Evolutionary conservation across 2,113 vertebrate species (phyloP).

Genomic region (Oplegnathus fasciatus): DNA sequence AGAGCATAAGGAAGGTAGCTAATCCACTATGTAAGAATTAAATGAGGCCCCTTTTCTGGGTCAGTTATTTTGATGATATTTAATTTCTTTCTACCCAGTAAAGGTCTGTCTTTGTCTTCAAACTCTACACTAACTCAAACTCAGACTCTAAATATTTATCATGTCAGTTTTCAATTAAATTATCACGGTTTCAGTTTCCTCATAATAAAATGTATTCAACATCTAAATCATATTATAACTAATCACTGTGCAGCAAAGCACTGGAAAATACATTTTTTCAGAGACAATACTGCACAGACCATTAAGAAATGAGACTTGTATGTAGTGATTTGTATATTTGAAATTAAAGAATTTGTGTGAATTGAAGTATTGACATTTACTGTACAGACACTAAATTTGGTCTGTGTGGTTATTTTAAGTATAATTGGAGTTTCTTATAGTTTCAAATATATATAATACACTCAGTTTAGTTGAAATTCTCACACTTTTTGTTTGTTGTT

Average conservation of each 20-base stretch:
- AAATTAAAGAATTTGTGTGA: neutral
- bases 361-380: neutral
- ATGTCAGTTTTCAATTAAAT: neutral
- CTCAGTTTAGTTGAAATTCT: neutral
- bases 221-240: neutral
- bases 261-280: neutral
- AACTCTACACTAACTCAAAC: too few relatives aligned
- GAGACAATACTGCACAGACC: neutral
- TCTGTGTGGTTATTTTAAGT: neutral
- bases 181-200: neutral
- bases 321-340: neutral
- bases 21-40: neutral
- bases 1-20: neutral
- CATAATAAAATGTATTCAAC: neutral
- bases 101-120: neutral
- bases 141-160: neutral
- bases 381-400: neutral
- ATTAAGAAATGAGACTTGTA: neutral
- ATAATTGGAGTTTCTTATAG: neutral
- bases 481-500: neutral
- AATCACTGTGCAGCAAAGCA: neutral
- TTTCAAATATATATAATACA: neutral
- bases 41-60: conserved; percentile 5
- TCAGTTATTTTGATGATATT: conserved; percentile 7
- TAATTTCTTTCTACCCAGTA: neutral